Evolutionary conservation across 2,113 vertebrate species (phyloP).

Genomic region (Melanerpes aurifrons): DNA sequence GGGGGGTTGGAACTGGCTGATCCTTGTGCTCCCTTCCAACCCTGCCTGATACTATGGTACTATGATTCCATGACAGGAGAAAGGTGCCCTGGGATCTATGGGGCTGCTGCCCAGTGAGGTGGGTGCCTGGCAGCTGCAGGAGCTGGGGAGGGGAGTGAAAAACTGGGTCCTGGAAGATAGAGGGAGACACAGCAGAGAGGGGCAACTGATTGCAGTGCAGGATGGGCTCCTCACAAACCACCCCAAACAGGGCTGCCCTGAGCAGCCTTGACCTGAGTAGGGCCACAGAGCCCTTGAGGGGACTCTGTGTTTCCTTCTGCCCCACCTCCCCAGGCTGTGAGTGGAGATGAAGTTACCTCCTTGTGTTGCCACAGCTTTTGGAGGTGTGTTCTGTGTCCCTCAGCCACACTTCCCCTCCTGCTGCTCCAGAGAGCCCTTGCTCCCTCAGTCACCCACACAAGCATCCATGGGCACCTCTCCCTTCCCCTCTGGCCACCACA

Average conservation of each 20-base stretch:
- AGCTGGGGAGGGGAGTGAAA: background rate
- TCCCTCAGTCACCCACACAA: background rate
- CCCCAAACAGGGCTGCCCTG: accelerated
- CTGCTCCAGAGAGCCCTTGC: background rate
- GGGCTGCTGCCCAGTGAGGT: no score
- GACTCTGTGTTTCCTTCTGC: background rate
- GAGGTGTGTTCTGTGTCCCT: background rate
- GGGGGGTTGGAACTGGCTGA: no score
- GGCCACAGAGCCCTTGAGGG: background rate
- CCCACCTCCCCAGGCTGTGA: background rate
- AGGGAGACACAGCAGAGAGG: background rate
- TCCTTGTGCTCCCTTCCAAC: no score
- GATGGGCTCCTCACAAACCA: background rate
- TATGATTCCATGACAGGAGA: no score
- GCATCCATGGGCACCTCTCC: background rate
- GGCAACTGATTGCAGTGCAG: background rate
- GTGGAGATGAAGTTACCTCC: background rate
- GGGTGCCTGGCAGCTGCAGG: no score
- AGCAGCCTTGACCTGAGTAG: background rate
- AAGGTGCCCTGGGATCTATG: no score
- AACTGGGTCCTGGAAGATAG: background rate
- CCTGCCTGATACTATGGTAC: no score
- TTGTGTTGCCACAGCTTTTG: background rate
- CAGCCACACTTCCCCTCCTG: background rate
- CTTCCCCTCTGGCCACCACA: background rate